Conservation (phyloP, 2,888 invertebrate genomes). For the Horisme vitalbata region DNA sequence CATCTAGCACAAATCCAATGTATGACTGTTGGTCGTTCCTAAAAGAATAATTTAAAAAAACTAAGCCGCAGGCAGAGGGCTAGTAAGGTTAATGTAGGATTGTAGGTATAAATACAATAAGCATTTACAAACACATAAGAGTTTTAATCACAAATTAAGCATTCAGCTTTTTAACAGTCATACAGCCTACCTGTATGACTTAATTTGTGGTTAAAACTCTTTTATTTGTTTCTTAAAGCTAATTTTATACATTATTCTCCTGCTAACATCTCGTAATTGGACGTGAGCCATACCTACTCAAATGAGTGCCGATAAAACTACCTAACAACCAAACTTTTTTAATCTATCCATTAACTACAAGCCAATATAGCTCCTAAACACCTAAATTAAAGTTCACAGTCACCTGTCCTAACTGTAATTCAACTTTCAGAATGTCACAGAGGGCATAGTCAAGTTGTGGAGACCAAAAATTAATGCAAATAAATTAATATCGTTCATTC, state of each 20-base stretch:
- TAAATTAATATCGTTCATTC: conserved; percentile 60
- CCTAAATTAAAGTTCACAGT: background rate
- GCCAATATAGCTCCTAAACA: conserved; percentile 2
- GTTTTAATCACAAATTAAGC: no score
- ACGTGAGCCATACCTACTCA: conserved; percentile 14
- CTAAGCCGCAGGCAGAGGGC: no score
- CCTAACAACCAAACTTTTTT: conserved; percentile 38
- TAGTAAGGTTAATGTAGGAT: no score
- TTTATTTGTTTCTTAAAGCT: no score
- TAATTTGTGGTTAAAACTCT: no score
- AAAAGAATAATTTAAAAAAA: no score
- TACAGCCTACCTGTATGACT: no score
- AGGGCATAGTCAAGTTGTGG: conserved; percentile 70
- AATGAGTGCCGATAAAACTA: conserved; percentile 29
- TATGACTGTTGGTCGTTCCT: no score
- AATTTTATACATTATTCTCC: background rate
- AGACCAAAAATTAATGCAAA: conserved; percentile 62
- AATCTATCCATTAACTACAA: conserved; percentile 15
- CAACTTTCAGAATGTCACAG: conserved; percentile 62
- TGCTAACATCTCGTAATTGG: conserved; percentile 14
- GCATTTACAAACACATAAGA: no score
- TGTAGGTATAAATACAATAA: no score
- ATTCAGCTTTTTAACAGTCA: no score
- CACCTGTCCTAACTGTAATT: background rate
- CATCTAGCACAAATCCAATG: no score